Evolutionary conservation across 2,888 invertebrate genomes (phyloP).

Genomic region (Cosmia trapezina): DNA sequence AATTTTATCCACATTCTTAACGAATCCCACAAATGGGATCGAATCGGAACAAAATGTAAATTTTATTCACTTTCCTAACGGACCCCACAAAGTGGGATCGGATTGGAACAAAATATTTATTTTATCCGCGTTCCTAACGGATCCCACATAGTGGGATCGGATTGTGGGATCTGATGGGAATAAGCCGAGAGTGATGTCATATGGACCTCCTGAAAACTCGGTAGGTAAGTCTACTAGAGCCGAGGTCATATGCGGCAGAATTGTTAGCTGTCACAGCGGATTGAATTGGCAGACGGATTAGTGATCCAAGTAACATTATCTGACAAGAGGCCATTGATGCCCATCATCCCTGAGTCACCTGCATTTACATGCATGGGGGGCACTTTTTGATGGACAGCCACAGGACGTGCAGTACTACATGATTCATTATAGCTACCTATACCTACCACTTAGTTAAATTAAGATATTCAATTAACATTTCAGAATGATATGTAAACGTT

Average conservation of each 20-base stretch:
- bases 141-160: no score
- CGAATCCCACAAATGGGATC: no score
- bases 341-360: neutral
- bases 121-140: no score
- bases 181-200: no score
- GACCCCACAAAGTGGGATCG: no score
- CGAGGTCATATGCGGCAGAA: neutral
- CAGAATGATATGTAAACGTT: conserved; percentile 78
- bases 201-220: neutral
- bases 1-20: no score
- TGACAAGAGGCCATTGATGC: neutral
- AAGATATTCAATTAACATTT: conserved; percentile 25
- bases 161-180: no score
- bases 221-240: neutral
- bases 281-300: neutral
- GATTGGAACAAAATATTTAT: no score
- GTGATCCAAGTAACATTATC: neutral
- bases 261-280: neutral
- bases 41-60: no score
- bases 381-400: neutral
- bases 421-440: neutral
- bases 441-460: neutral
- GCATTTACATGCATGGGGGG: neutral
- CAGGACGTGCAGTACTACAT: neutral
- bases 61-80: no score